Base-by-base conservation (phyloP, 2,888 invertebrate species). In the Neoscelio sp. region DNA sequence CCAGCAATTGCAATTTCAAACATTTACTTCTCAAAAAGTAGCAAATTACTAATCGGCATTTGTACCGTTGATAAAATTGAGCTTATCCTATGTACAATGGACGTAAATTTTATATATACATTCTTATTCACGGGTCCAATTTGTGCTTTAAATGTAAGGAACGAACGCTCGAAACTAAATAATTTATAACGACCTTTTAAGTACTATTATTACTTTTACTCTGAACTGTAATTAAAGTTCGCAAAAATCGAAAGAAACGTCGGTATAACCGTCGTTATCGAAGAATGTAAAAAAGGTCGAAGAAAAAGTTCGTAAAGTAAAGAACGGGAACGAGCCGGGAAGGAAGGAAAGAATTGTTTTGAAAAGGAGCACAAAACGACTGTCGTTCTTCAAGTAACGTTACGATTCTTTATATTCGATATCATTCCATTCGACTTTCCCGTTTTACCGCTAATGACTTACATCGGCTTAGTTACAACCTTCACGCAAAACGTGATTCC, bases 311-410 rank as follows among this genome's bases (percentile, higher is more conserved):
- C 0, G 50, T 6, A 42, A 48, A 30, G 38, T 28, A 67, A 56
- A 67, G 46, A 67, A 56, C 23, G n/a, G 46, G 28, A 48, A 5
- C n/a, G 26, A n/a, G 13, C 4, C 6, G 35, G n/a, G 12, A 12
- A 38, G 70, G 26, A 70, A 40, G 33, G 18, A 62, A 62, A 30
- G 60, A 62, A 71, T 60, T 71, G 60, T 71, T 71, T 71, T 60
- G 44, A 28, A 62, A 62, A 33, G 35, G 18, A 52, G 46, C 26
- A 13, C 15, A 30, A 40, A 33, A 26, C 35, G 50, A 35, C 33
- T 23, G 17, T 13, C 35, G 17, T 62, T 62, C 52, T 44, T 62
- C 46, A 6, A 33, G 33, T 10, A 2, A 62, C 44, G 62, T 62
- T 46, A 54, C 62, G 17, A 28, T 62, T 62, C 30, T 46, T 50